Evolutionary conservation across 2,797 vertebrate species (phyloP), one percentile per base, ranked within the genome.

Genomic region (Lateolabrax maculatus): DNA sequence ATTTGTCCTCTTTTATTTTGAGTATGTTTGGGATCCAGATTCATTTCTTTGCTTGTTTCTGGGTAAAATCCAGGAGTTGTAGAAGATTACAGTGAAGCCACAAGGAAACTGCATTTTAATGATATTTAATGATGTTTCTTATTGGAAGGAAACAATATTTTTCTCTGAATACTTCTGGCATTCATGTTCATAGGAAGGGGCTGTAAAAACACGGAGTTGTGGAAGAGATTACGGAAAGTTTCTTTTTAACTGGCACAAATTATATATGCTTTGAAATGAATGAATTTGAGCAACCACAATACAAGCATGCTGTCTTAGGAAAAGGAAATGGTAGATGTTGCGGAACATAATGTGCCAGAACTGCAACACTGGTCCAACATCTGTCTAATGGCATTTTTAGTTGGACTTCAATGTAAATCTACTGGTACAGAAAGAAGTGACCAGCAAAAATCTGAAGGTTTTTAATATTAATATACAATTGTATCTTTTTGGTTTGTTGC

Each of bases 1-100:
- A n/a, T 36, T 21, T 44, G 23, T 68, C 8, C 27, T 68, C 16
- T n/a, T 68, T 41, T 29, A 49, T 62, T 72, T 61, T 43, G 10
- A 11, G 52, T 25, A 25, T 41, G 36, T 53, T 21, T 65, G 25
- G 29, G 36, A 52, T 62, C 23, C 52, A 52, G 36, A 51, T 72
- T 80, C 11, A 15, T 36, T 36, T 75, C 31, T 58, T 11, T 25
- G 43, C 37, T 25, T 31, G 41, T 71, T 81, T 62, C 18, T 62
- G 55, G 34, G 39, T 21, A 4, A 16, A 27, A 31, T 60, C 39
- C 49, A 56, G 41, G 39, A 52, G 56, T 34, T 21, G 10, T 36
- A 51, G 9, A 46, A 62, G 23, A 70, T 52, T 43, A 43, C n/a
- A n/a, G n/a, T n/a, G n/a, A 49, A 70, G 23, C 49, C 7, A 25